Conservation (phyloP, 1,140 invertebrate genomes). For the Penaeus vannamei region DNA sequence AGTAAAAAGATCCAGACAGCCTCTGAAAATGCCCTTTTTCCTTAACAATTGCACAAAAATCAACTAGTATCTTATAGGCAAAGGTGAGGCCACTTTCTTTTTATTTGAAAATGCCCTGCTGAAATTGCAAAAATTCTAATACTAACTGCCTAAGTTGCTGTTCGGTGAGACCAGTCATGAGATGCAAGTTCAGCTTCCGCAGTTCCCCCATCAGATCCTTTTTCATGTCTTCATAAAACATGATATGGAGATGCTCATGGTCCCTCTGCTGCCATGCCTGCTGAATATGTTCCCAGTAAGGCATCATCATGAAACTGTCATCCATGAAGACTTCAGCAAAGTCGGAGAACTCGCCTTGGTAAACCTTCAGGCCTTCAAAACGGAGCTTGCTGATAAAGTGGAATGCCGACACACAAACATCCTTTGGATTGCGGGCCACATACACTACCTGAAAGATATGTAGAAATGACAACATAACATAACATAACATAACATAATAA, state of each 20-base stretch:
- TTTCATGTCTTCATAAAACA: slow-evolving; percentile 24
- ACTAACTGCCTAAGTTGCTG: neutral
- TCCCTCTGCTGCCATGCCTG: slow-evolving; percentile 6
- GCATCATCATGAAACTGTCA: neutral
- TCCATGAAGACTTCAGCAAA: slow-evolving; percentile 13
- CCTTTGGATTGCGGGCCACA: slow-evolving; percentile 10
- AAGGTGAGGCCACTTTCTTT: too few relatives aligned
- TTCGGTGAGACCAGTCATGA: neutral
- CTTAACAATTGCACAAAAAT: too few relatives aligned
- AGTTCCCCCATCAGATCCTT: neutral
- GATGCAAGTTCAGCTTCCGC: neutral
- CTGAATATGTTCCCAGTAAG: neutral
- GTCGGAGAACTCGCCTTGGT: neutral
- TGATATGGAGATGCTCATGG: neutral
- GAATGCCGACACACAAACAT: neutral
- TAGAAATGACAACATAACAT: neutral
- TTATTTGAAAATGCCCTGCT: too few relatives aligned
- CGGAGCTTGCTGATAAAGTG: neutral
- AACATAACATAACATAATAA: too few relatives aligned
- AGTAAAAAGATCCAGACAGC: too few relatives aligned
- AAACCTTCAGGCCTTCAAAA: too few relatives aligned
- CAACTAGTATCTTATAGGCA: too few relatives aligned
- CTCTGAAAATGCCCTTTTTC: too few relatives aligned
- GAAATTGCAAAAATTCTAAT: too few relatives aligned
- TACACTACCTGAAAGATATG: neutral